These are phyloP conservation scores for Irena cyanogastra DNA, from an alignment of 2,113 vertebrate species.

Conservation along the genomic window DNA sequence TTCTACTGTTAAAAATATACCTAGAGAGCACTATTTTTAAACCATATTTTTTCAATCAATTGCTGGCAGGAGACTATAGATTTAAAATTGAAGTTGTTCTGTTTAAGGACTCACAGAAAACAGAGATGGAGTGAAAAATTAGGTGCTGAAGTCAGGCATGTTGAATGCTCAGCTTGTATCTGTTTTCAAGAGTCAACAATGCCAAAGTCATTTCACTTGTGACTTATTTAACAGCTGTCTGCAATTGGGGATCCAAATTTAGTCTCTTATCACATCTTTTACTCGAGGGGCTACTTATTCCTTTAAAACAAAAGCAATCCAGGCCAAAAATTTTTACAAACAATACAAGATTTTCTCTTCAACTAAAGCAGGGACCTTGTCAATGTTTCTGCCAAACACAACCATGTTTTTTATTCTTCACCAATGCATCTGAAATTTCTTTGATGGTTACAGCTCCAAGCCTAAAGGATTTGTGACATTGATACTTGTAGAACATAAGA, in stretches of 20 bases:
- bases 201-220: slow-evolving; percentile 67
- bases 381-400: background rate
- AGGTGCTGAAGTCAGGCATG: slow-evolving; percentile 69
- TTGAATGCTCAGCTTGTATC: slow-evolving; percentile 61
- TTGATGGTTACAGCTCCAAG: background rate
- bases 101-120: slow-evolving; percentile 54
- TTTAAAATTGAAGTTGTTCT: too few species aligned
- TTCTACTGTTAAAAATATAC: too few species aligned
- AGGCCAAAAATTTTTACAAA: background rate
- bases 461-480: background rate
- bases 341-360: background rate
- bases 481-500: background rate
- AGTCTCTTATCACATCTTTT: too few species aligned
- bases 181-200: slow-evolving; percentile 59
- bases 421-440: background rate
- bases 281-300: slow-evolving; percentile 17
- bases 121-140: slow-evolving; percentile 69
- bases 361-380: background rate
- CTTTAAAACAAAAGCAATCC: background rate
- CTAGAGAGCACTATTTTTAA: too few species aligned
- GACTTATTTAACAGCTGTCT: slow-evolving; percentile 66
- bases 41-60: slow-evolving; percentile 66
- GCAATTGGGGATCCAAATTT: too few species aligned
- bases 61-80: too few species aligned
- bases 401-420: background rate